phyloP scores from a whole-genome alignment of 2,888 invertebrate species.

The Tenodera sinensis region DNA sequence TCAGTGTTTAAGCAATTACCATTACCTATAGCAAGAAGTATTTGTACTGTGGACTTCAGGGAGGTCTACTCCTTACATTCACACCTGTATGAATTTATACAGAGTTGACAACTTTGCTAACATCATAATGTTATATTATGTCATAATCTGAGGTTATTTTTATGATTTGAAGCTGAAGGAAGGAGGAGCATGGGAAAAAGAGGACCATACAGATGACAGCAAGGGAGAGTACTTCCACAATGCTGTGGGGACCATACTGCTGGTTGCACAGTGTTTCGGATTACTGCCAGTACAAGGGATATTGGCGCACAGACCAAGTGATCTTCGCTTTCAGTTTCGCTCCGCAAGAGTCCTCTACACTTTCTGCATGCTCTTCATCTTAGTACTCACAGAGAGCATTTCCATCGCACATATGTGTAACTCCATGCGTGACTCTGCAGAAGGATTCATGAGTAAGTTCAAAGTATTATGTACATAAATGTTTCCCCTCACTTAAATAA shows the following conservation, averaged over 20 bases:
- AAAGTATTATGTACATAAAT: neutral
- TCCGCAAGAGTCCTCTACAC: constrained; percentile 38
- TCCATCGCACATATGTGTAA: constrained; percentile 41
- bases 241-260: constrained; percentile 39
- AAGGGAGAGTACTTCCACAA: constrained; percentile 35
- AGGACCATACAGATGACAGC: neutral
- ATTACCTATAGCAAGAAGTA: too few species aligned
- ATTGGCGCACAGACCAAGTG: constrained; percentile 34
- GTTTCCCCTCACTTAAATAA: neutral
- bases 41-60: too few species aligned
- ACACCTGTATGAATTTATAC: too few species aligned
- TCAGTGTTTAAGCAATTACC: too few species aligned
- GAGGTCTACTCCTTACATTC: too few species aligned
- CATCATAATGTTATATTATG: too few species aligned
- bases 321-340: constrained; percentile 36
- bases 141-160: too few species aligned
- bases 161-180: neutral
- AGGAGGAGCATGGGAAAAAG: neutral
- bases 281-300: constrained; percentile 40
- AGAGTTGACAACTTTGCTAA: too few species aligned
- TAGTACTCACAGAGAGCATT: constrained; percentile 36
- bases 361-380: constrained; percentile 30
- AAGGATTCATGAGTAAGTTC: constrained; percentile 38
- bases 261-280: constrained; percentile 42
- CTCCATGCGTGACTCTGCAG: constrained; percentile 38